Evolutionary conservation across 2,113 vertebrate species (phyloP), one percentile per base, ranked within the genome.

Genomic region (Thymallus thymallus): DNA sequence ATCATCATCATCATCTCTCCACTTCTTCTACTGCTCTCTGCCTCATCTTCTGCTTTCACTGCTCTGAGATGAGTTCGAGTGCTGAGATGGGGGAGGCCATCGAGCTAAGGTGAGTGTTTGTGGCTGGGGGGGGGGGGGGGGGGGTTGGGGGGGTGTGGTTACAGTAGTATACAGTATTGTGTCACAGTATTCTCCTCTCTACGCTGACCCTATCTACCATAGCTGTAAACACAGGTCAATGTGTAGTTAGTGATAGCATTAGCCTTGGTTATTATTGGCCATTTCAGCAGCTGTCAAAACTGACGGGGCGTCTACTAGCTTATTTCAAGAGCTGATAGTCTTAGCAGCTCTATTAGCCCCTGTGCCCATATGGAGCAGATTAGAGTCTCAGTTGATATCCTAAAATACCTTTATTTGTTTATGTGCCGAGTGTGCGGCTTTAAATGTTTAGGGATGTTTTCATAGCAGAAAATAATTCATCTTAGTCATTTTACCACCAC

Each of bases 41-140:
- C 41, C 56, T 20, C 56, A 22, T 60, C 56, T 60, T 45, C 6
- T 48, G 30, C 12, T 72, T 60, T 13, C n/a, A 24, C 48, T n/a
- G 55, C 67, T 74, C 79, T 72, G 79, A 85, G 71, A 91, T 92
- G 90, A 91, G 88, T 81, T 88, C 82, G 79, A 85, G 80, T 76
- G 77, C 79, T 62, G 88, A 90, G 77, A 91, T 93, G 88, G 91
- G 85, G 75, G 90, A 91, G 80, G 85, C 85, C 74, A 90, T 89
- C 48, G 91, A 93, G 69, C 88, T 90, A 78, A 90, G 92, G 91
- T 92, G 86, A 93, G 91, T 88, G 77, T 20, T 63, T 71, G 71
- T 65, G 71, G 0, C 56, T 58, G 60, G 22, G 66, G 64, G 26
- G 71, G 9, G 6, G 6, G 6, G 32, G 32, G 32, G 20, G 29